Percentiles rank a stretch among this genome's conserved stretches.
Conservation (phyloP, 2,113 vertebrate genomes). For the Scolopax mira region DNA sequence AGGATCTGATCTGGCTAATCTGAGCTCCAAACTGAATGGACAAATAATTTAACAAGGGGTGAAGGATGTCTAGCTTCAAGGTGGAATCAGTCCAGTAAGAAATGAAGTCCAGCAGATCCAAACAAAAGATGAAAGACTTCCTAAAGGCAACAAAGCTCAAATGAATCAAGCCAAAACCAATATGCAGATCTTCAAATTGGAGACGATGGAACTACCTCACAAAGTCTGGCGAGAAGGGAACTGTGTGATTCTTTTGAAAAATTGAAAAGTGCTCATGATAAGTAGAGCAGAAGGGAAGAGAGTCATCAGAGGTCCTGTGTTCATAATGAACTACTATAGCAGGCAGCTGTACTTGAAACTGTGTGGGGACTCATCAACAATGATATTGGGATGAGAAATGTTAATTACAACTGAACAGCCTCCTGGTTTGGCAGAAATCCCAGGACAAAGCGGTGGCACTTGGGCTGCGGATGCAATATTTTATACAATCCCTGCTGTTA, state of each 20-base stretch:
- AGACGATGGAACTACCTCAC: neutral
- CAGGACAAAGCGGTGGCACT: slow-evolving; percentile 19
- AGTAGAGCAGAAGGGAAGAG: slow-evolving; percentile 35
- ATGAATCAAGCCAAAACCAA: neutral
- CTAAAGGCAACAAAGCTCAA: neutral
- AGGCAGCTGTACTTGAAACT: slow-evolving; percentile 44
- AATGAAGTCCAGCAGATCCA: slow-evolving; percentile 3
- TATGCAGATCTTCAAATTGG: neutral
- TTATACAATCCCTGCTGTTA: neutral
- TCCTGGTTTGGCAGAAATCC: slow-evolving; percentile 54
- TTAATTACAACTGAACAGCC: slow-evolving; percentile 36
- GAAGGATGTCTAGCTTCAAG: neutral
- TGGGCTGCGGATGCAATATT: neutral
- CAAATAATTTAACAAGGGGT: slow-evolving; percentile 8
- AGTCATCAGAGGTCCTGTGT: slow-evolving; percentile 34
- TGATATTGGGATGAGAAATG: slow-evolving; percentile 41
- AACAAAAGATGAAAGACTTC: neutral
- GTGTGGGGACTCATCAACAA: slow-evolving; percentile 32
- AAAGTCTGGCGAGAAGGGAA: neutral
- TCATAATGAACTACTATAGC: slow-evolving; percentile 26
- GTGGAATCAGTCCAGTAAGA: neutral
- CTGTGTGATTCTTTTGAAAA: neutral
- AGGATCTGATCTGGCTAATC: neutral
- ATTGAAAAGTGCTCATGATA: neutral
- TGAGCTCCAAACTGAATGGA: neutral